Percentiles rank a stretch among this genome's conserved stretches.
These are phyloP conservation scores for Frieseomelitta varia DNA, from an alignment of 1,140 invertebrate genomes.

Conservation along the genomic window DNA sequence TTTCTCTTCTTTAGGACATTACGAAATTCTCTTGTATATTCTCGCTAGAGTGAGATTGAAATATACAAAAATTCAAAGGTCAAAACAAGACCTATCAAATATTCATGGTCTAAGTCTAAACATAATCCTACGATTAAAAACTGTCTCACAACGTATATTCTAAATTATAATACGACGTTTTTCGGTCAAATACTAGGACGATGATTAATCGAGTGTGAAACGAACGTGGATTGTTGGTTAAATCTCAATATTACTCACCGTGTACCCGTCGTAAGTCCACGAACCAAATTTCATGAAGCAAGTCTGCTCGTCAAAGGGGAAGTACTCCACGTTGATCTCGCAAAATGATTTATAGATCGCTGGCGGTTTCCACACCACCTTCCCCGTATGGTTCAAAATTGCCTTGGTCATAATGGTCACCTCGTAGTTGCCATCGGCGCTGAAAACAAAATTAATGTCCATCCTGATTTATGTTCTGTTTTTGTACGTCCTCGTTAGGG, in stretches of 20 bases:
- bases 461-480: slow-evolving; percentile 30
- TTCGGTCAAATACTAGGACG: neutral
- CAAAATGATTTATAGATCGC: slow-evolving; percentile 99
- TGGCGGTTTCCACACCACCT: slow-evolving; percentile 98
- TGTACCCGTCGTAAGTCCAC: slow-evolving; percentile 96
- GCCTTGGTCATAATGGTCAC: slow-evolving; percentile 99
- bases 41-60: no score
- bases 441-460: slow-evolving; percentile 80
- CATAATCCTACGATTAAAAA: neutral
- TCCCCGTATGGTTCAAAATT: slow-evolving; percentile 94
- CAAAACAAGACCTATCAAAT: neutral
- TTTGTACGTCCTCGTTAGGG: neutral
- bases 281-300: slow-evolving; percentile 99
- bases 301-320: slow-evolving; percentile 97
- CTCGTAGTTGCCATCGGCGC: slow-evolving; percentile 99
- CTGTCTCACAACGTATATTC: neutral
- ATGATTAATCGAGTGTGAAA: slow-evolving; percentile 34
- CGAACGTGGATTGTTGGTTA: neutral
- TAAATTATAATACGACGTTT: neutral
- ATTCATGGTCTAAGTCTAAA: neutral
- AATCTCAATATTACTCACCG: slow-evolving; percentile 84
- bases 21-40: no score
- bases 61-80: neutral
- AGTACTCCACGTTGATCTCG: slow-evolving; percentile 98
- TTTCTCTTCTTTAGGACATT: no score